A percentile compares a stretch with the other conserved stretches of the same genome.
Conservation (phyloP, 2,888 invertebrate genomes). For the Dynastes maya region DNA sequence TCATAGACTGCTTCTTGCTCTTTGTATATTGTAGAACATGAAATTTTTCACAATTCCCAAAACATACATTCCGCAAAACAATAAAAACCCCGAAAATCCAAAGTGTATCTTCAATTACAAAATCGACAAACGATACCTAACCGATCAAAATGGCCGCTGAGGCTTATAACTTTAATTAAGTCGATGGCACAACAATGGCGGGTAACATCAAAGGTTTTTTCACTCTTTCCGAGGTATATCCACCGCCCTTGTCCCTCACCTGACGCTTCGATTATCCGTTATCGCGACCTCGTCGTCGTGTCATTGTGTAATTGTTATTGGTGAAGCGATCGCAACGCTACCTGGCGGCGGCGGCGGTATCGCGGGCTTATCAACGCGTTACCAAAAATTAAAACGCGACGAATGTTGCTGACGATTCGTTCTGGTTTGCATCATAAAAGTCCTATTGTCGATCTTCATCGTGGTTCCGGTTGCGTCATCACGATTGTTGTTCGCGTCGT, state of each 20-base stretch:
- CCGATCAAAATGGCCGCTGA: slow-evolving; percentile 29
- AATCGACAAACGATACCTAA: slow-evolving; percentile 2
- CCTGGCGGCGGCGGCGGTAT: neutral
- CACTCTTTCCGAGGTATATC: neutral
- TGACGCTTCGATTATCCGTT: neutral
- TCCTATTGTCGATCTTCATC: slow-evolving; percentile 5
- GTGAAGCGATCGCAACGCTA: neutral
- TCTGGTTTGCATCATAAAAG: slow-evolving; percentile 2
- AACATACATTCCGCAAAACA: neutral
- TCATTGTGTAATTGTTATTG: neutral
- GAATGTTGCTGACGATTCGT: neutral
- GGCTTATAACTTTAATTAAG: slow-evolving; percentile 27
- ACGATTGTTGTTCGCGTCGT: neutral
- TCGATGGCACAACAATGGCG: slow-evolving; percentile 28
- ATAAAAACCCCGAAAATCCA: neutral
- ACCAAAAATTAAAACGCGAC: neutral
- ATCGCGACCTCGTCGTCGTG: neutral
- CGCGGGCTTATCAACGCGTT: neutral
- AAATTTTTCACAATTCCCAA: neutral
- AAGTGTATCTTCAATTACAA: neutral
- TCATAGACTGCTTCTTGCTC: too few species aligned
- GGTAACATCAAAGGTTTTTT: slow-evolving; percentile 28
- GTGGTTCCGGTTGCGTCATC: neutral
- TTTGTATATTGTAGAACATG: neutral
- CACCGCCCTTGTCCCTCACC: neutral